A percentile compares a stretch with the other conserved stretches of the same genome.
These are phyloP conservation scores for Uropetala carovei DNA, from an alignment of 2,888 invertebrate species.

Conservation along the genomic window DNA sequence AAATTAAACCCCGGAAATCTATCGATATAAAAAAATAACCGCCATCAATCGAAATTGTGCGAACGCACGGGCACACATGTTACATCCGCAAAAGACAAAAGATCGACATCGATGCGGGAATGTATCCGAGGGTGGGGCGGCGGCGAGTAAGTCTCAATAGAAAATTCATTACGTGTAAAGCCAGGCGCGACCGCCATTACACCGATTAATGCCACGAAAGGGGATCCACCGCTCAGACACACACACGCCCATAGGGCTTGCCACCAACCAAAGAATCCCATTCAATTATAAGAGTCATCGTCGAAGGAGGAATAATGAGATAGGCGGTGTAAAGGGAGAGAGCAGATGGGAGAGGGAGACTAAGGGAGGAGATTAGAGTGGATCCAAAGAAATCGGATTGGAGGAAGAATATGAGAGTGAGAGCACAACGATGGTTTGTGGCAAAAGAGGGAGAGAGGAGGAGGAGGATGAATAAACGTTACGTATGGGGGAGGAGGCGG, in stretches of 20 bases:
- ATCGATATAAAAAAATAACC: background rate
- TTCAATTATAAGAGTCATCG: background rate
- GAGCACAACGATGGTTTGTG: background rate
- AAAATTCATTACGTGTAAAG: conserved; percentile 50
- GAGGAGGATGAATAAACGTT: background rate
- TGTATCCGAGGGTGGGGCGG: background rate
- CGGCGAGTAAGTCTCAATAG: background rate
- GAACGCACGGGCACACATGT: background rate
- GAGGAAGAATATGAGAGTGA: background rate
- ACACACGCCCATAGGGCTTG: background rate
- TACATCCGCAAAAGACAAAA: background rate
- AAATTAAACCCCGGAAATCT: background rate
- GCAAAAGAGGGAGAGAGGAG: background rate
- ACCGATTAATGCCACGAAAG: conserved; percentile 36
- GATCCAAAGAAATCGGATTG: background rate
- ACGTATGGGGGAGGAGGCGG: background rate
- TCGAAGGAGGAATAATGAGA: background rate
- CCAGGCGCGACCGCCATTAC: conserved; percentile 49
- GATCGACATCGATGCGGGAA: background rate
- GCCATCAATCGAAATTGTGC: background rate
- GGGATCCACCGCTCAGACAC: background rate
- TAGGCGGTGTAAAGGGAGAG: background rate
- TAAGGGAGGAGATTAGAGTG: background rate
- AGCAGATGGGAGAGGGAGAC: background rate
- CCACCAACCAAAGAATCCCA: background rate